A percentile compares a stretch with the other conserved stretches of the same genome.
phyloP scores from a whole-genome alignment of 2,797 vertebrate species.

The Decapterus maruadsi region DNA sequence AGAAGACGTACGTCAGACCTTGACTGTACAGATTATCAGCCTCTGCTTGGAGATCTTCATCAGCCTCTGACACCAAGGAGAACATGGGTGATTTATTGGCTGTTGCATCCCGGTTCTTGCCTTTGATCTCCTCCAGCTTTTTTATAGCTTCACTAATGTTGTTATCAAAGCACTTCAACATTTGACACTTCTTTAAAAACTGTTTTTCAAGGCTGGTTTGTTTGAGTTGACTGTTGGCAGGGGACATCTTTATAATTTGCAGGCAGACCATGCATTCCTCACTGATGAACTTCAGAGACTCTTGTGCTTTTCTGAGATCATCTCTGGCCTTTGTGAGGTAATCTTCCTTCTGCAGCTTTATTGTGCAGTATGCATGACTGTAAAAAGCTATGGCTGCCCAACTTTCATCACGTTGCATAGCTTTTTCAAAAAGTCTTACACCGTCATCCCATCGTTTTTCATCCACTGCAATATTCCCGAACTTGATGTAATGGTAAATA shows the following conservation, averaged over 20 bases:
- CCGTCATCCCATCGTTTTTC: neutral
- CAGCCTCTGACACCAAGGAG: constrained; percentile 16
- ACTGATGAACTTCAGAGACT: constrained; percentile 13
- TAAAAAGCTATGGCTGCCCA: constrained; percentile 70
- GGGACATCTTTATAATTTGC: constrained; percentile 41
- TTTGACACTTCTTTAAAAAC: constrained; percentile 12
- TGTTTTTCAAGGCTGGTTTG: constrained; percentile 32
- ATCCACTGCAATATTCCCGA: constrained; percentile 41
- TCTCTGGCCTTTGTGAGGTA: constrained; percentile 28
- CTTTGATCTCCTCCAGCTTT: constrained; percentile 39
- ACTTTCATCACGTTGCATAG: constrained; percentile 32
- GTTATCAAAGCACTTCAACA: constrained; percentile 29
- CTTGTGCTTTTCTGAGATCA: constrained; percentile 22
- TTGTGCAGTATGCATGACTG: constrained; percentile 34
- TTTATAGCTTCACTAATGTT: constrained; percentile 34
- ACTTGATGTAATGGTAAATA: constrained; percentile 56
- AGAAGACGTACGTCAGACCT: constrained; percentile 51
- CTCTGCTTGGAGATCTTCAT: constrained; percentile 39
- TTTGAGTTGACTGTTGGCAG: neutral
- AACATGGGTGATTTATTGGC: constrained; percentile 22
- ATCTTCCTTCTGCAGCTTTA: constrained; percentile 7
- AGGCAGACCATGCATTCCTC: constrained; percentile 33
- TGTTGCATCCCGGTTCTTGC: too few species aligned
- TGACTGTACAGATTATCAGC: constrained; percentile 30
- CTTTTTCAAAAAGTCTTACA: constrained; percentile 33